Evolutionary conservation across 2,888 invertebrate genomes (phyloP).

Genomic region (Charanyca ferruginea): DNA sequence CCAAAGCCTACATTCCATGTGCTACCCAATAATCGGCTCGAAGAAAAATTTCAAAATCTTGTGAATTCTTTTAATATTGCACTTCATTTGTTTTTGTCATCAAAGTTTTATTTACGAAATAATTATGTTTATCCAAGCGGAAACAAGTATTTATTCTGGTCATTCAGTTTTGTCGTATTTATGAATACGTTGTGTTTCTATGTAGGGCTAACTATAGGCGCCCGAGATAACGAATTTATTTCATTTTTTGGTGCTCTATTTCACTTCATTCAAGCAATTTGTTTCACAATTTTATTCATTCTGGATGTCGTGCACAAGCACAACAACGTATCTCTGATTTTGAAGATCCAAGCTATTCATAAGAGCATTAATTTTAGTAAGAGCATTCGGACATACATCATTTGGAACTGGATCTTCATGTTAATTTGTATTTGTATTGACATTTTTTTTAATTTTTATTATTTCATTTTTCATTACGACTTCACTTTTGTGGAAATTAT

Average conservation of each 20-base stretch:
- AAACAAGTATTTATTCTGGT: not conserved
- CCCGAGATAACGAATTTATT: not conserved
- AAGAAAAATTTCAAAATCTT: conserved; percentile 11
- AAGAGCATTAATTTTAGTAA: not conserved
- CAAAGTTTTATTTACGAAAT: conserved; percentile 25
- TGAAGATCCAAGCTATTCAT: conserved; percentile 17
- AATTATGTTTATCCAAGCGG: conserved; percentile 17
- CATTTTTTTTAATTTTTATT: not conserved
- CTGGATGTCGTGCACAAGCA: not conserved
- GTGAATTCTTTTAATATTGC: conserved; percentile 18
- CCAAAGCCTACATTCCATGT: not conserved
- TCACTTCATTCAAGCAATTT: not conserved
- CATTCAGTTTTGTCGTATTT: not conserved
- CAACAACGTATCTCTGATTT: conserved; percentile 14
- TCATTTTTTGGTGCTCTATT: not conserved
- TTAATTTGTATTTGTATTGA: not conserved
- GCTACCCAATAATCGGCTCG: conserved; percentile 4
- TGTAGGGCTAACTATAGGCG: not conserved
- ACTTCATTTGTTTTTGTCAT: conserved; percentile 5
- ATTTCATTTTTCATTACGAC: not conserved
- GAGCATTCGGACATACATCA: not conserved
- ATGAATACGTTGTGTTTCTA: conserved; percentile 1
- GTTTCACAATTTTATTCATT: conserved; percentile 12
- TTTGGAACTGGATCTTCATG: conserved; percentile 22
- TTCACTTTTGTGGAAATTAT: not conserved